phyloP scores from a whole-genome alignment of 2,888 invertebrate genomes.

The Colostygia pectinataria region DNA sequence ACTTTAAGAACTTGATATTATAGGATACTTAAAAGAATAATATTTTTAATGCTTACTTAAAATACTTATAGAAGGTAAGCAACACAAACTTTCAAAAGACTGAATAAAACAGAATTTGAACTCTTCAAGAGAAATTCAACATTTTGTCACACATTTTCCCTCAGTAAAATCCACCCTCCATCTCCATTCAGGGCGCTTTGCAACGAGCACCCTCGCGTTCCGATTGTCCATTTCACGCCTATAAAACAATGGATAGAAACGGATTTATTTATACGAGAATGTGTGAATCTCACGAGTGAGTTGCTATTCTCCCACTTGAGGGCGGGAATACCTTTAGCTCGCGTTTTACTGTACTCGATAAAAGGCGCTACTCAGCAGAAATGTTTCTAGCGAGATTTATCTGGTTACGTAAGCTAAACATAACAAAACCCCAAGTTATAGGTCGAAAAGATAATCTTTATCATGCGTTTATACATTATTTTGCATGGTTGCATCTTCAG shows the following conservation, averaged over 20 bases:
- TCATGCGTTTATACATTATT: too few relatives aligned
- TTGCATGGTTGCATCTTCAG: too few relatives aligned
- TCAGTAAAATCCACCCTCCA: neutral
- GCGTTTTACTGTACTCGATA: constrained; percentile 8
- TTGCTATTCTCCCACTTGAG: constrained; percentile 6
- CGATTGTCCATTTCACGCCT: constrained; percentile 34
- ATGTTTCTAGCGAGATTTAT: too few relatives aligned
- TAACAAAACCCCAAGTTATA: too few relatives aligned
- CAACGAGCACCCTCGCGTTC: constrained; percentile 25
- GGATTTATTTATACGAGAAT: constrained; percentile 23
- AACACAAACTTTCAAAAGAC: neutral
- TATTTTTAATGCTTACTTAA: too few relatives aligned
- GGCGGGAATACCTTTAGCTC: constrained; percentile 8
- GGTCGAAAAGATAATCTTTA: too few relatives aligned
- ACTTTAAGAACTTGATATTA: too few relatives aligned
- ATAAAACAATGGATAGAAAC: constrained; percentile 23
- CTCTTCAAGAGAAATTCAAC: constrained; percentile 4
- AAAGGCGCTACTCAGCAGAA: neutral
- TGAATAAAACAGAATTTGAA: neutral
- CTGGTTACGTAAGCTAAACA: too few relatives aligned
- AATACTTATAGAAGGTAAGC: too few relatives aligned
- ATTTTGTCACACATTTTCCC: constrained; percentile 17
- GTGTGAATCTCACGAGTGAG: constrained; percentile 22
- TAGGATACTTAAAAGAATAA: too few relatives aligned
- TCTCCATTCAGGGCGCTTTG: constrained; percentile 13